These are phyloP conservation scores for Hirundichthys speculiger DNA, from an alignment of 2,113 vertebrate genomes.

Conservation along the genomic window DNA sequence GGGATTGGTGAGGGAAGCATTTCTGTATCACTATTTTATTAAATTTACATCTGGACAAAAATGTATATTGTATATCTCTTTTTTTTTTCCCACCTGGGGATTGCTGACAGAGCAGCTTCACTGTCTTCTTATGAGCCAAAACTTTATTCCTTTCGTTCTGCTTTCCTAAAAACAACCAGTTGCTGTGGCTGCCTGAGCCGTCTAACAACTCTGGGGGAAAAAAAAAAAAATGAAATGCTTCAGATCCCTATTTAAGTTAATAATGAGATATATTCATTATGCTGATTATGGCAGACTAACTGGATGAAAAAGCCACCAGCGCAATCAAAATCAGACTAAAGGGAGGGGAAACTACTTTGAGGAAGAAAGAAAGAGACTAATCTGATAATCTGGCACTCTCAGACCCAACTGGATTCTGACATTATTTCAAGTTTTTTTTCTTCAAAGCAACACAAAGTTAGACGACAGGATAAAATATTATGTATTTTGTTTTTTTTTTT, in stretches of 20 bases:
- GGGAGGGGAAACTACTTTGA: not conserved
- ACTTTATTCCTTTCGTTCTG: no score
- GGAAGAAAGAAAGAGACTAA: not conserved
- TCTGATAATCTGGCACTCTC: no score
- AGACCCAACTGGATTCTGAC: not conserved
- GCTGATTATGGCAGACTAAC: constrained; percentile 24
- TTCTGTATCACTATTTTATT: constrained; percentile 45
- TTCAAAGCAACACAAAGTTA: constrained; percentile 4
- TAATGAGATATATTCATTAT: constrained; percentile 35
- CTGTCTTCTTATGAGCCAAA: no score
- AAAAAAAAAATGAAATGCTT: not conserved
- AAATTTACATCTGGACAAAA: constrained; percentile 28
- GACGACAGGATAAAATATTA: not conserved
- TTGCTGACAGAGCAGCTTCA: not conserved
- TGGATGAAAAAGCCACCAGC: constrained; percentile 21
- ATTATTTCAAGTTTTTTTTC: not conserved
- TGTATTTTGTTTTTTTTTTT: no score
- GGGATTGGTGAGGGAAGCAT: constrained; percentile 15
- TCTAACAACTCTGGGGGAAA: no score
- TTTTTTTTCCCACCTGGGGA: not conserved
- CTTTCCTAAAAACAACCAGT: no score
- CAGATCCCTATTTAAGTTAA: constrained; percentile 2
- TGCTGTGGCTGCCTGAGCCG: no score
- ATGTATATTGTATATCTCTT: constrained; percentile 22
- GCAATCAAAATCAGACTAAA: constrained; percentile 27